phyloP scores from a whole-genome alignment of 2,888 invertebrate species.

The Melikaiella ostensackeni region DNA sequence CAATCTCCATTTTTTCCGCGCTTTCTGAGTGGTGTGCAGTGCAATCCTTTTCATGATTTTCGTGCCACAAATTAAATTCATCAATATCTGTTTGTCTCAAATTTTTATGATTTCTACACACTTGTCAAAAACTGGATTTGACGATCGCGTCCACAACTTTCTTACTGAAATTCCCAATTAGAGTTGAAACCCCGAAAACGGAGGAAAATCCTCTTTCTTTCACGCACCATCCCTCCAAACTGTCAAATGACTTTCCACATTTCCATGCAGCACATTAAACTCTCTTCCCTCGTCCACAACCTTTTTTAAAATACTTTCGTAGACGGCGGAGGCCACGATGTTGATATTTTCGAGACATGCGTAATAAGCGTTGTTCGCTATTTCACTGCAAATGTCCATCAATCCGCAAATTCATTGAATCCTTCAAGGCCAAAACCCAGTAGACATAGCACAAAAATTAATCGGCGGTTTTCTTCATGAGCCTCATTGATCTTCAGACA shows the following conservation, averaged over 20 bases:
- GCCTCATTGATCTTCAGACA: conserved; percentile 48
- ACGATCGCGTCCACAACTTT: conserved; percentile 50
- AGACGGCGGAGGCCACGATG: conserved; percentile 45
- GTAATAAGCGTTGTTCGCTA: conserved; percentile 43
- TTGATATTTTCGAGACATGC: conserved; percentile 41
- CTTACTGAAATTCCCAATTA: conserved; percentile 47
- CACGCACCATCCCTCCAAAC: not conserved
- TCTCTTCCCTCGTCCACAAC: not conserved
- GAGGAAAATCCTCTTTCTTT: conserved; percentile 53
- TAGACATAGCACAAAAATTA: conserved; percentile 51
- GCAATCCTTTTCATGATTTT: conserved; percentile 46
- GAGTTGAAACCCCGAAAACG: conserved; percentile 51
- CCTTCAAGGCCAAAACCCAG: conserved; percentile 49
- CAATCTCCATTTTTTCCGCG: no score
- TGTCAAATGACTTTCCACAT: no score
- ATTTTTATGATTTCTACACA: conserved; percentile 45
- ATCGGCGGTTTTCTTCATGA: conserved; percentile 55
- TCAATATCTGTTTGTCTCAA: conserved; percentile 3
- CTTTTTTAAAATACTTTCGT: conserved; percentile 30
- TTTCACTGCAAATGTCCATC: conserved; percentile 49
- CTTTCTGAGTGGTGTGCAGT: not conserved
- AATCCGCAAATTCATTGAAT: conserved; percentile 49
- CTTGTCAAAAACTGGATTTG: conserved; percentile 49
- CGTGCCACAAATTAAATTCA: conserved; percentile 48
- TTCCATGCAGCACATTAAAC: conserved; percentile 15